Percentiles rank a stretch among this genome's conserved stretches.
Conservation (phyloP, 37 sponge, comb jelly and placozoan genomes). For the Beroe ovata region DNA sequence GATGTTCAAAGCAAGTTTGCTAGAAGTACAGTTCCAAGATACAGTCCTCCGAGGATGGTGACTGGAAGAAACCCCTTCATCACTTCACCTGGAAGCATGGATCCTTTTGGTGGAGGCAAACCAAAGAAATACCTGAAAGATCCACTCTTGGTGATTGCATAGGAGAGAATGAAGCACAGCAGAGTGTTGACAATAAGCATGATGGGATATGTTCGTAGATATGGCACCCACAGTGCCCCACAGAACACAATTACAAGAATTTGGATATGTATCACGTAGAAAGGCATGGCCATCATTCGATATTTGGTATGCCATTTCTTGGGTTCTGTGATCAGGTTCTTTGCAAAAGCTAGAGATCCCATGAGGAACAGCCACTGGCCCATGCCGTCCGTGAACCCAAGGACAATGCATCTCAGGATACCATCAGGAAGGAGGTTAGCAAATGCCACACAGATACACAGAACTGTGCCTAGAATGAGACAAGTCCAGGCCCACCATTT, state of each 20-base stretch:
- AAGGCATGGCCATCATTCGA: neutral
- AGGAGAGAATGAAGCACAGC: neutral
- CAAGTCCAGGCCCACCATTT: slow-evolving; percentile 10
- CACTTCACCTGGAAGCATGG: neutral
- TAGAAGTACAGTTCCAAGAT: neutral
- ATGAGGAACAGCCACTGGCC: neutral
- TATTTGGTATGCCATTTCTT: neutral
- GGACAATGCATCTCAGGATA: neutral
- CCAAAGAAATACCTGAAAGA: neutral
- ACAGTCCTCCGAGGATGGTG: neutral
- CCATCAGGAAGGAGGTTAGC: neutral
- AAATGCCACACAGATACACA: neutral
- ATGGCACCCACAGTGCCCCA: slow-evolving; percentile 9
- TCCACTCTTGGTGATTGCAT: neutral
- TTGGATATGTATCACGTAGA: neutral
- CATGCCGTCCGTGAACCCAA: neutral
- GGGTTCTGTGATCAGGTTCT: neutral
- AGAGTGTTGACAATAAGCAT: neutral
- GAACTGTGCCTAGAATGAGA: neutral
- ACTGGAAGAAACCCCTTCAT: neutral
- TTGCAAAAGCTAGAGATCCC: neutral
- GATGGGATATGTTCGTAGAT: neutral
- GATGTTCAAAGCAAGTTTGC: neutral
- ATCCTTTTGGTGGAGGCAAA: neutral
- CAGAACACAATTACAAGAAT: neutral